Conservation (phyloP, 30 jellyfish, hydroid and myxozoan genomes). For the Cassiopea xamachana region DNA sequence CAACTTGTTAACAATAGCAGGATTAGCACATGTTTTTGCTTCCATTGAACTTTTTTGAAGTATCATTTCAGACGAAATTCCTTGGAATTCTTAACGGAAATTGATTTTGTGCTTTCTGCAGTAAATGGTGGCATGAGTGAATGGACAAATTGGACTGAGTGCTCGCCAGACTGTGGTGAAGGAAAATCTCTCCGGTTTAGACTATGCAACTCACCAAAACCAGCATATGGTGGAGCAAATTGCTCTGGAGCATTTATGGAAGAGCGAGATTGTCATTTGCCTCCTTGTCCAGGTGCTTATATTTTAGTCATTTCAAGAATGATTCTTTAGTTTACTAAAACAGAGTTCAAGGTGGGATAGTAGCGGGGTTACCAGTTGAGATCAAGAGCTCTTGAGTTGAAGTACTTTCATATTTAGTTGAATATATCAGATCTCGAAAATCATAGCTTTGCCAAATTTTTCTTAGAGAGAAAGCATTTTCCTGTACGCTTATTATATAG, state of each 20-base stretch:
- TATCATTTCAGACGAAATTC: not conserved
- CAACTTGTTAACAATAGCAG: too few relatives aligned
- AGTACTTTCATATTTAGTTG: too few relatives aligned
- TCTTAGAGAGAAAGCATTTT: too few relatives aligned
- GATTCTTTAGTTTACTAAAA: not conserved
- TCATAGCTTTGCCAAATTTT: too few relatives aligned
- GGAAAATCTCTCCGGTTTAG: slow-evolving; percentile 67
- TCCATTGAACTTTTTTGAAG: too few relatives aligned
- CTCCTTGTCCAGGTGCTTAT: slow-evolving; percentile 69
- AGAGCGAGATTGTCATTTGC: slow-evolving; percentile 53
- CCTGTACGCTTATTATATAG: too few relatives aligned
- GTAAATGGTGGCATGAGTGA: slow-evolving; percentile 81
- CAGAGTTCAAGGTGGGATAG: not conserved
- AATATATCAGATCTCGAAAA: too few relatives aligned
- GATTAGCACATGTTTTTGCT: too few relatives aligned
- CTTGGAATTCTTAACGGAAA: not conserved
- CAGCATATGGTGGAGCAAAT: slow-evolving; percentile 83
- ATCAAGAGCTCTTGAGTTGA: too few relatives aligned
- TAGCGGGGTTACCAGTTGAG: too few relatives aligned
- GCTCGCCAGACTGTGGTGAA: slow-evolving; percentile 78
- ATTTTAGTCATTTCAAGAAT: too few relatives aligned
- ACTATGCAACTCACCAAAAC: slow-evolving; percentile 75
- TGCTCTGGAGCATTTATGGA: slow-evolving; percentile 68
- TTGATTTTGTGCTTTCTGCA: not conserved
- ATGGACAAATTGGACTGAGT: slow-evolving; percentile 86